Evolutionary conservation across 53 echinoderm and acorn worm species (phyloP).

Genomic region (Apostichopus leukothele): DNA sequence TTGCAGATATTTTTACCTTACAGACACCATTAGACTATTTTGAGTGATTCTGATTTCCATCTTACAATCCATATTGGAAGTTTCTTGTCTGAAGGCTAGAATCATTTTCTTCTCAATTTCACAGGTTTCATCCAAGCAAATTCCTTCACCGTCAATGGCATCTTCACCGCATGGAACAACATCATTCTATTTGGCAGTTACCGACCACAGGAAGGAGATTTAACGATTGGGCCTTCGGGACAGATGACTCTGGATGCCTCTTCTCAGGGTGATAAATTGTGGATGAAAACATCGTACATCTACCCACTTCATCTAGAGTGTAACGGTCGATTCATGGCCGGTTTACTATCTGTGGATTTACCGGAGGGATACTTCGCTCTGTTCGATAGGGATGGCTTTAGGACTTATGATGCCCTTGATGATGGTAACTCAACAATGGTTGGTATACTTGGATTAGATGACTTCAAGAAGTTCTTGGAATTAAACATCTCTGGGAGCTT

Average conservation of each 20-base stretch:
- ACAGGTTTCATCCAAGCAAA: constrained; percentile 9
- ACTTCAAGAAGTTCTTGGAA: not conserved
- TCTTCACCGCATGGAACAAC: not conserved
- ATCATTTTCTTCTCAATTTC: not conserved
- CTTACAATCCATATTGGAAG: no score
- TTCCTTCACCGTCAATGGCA: constrained; percentile 8
- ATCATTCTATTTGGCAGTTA: not conserved
- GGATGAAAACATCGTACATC: not conserved
- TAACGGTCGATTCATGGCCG: not conserved
- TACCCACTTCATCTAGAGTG: not conserved
- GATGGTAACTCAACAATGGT: not conserved
- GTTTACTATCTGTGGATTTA: not conserved
- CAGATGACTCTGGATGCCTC: constrained; percentile 10
- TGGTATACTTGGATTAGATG: not conserved
- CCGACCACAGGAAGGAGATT: not conserved
- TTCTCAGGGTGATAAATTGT: not conserved
- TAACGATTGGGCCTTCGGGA: not conserved
- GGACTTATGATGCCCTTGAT: not conserved
- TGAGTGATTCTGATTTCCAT: no score
- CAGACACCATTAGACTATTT: no score
- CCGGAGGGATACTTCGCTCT: constrained; percentile 47
- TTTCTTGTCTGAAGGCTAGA: no score
- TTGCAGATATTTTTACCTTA: no score
- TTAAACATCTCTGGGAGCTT: constrained; percentile 1
- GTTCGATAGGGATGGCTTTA: constrained; percentile 32